Base-by-base conservation (phyloP, 2,113 vertebrate genomes). In the Orycteropus afer region DNA sequence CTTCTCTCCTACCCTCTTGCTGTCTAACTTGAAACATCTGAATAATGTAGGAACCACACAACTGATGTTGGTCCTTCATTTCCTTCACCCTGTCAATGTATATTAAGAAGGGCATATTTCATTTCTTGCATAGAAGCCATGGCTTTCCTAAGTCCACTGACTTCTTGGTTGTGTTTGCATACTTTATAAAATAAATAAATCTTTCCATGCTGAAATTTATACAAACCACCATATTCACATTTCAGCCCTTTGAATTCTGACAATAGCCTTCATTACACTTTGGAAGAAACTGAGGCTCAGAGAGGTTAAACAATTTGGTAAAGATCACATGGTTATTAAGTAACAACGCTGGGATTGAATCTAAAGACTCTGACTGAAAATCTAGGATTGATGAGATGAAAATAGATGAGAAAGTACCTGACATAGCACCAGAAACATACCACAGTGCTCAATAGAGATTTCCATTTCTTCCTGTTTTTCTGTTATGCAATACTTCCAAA, bases 121-220 rank as follows among this genome's bases (percentile, higher is more conserved):
- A 69, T 18, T 51, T 53, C 45, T 88, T 67, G 23, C 14, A 17
- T 22, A 42, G 42, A 82, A 89, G 59, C 29, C 34, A 71, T 45
- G 6, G 15, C 42, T 86, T 82, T 92, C 65, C 49, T n/a, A 22
- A 93, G 34, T 61, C 59, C 20, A 61, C 45, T 89, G n/a, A 76
- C 42, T 82, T 93, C 74, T 86, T 74, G 51, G 55, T 51, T 93
- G 27, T 89, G 17, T 59, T 78, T 92, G 53, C 49, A 88, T 90
- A 92, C 42, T 63, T 76, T 29, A 65, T 59, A 83, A 86, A 93
- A 45, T 57, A 55, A 78, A 5, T 73, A 96, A 90, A 71, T 91
- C 29, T 74, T 40, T 86, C 32, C 22, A 25, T 82, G 40, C 53
- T 77, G 42, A 94, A 84, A 94, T 77, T 63, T 59, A 94, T 13